phyloP scores from a whole-genome alignment of 2,888 invertebrate species.

The Athetis lepigone region DNA sequence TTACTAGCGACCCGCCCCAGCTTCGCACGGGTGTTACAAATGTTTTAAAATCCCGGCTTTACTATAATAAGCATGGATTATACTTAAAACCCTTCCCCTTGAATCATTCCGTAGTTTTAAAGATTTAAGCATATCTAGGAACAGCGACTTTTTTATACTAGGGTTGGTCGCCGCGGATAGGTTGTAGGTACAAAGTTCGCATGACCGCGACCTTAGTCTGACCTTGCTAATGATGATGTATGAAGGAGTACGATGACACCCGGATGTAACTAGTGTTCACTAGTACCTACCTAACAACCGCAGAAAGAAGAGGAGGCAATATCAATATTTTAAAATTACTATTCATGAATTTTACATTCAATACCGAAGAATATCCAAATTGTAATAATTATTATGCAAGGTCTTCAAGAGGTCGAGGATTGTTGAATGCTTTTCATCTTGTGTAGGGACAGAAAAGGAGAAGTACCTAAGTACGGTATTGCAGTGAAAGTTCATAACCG shows the following conservation, averaged over 20 bases:
- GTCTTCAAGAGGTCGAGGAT: slow-evolving; percentile 23
- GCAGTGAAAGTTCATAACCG: neutral
- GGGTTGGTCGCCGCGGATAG: too few relatives aligned
- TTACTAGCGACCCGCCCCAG: too few relatives aligned
- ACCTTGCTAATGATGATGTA: too few relatives aligned
- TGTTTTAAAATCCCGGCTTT: too few relatives aligned
- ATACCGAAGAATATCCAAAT: slow-evolving; percentile 32
- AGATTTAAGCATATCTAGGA: too few relatives aligned
- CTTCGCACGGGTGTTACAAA: too few relatives aligned
- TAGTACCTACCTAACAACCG: slow-evolving; percentile 8
- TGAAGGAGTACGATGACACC: neutral
- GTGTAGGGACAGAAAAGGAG: neutral
- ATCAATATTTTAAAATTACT: slow-evolving; percentile 26
- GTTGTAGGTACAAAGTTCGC: too few relatives aligned
- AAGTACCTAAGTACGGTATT: neutral
- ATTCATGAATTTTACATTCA: slow-evolving; percentile 35
- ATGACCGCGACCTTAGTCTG: too few relatives aligned
- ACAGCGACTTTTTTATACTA: too few relatives aligned
- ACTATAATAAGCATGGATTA: too few relatives aligned
- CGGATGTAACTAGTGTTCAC: neutral
- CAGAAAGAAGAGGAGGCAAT: slow-evolving; percentile 14
- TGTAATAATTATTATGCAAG: slow-evolving; percentile 33
- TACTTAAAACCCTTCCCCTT: too few relatives aligned
- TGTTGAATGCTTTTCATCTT: slow-evolving; percentile 27
- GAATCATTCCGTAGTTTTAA: too few relatives aligned